These are phyloP conservation scores for Trichonephila inaurata DNA, from an alignment of 1,140 invertebrate species.

Conservation along the genomic window DNA sequence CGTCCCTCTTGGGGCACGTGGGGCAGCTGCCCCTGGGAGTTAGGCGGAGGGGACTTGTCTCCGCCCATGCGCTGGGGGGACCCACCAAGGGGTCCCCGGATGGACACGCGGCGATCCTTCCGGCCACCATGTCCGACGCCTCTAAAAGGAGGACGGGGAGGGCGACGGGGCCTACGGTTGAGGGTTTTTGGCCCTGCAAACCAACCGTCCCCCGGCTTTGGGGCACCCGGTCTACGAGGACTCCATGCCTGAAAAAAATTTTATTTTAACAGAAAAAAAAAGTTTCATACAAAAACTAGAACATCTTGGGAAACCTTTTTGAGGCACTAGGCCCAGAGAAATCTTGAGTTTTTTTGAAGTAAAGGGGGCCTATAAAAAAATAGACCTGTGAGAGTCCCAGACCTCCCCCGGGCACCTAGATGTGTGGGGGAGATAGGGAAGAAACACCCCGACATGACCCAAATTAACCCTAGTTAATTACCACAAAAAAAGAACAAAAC, in stretches of 20 bases:
- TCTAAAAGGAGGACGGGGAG: background rate
- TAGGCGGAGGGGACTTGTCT: background rate
- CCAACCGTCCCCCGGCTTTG: slow-evolving; percentile 75
- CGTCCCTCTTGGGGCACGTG: slow-evolving; percentile 27
- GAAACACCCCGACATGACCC: too few species aligned
- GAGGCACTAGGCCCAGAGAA: too few species aligned
- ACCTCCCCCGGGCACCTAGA: too few species aligned
- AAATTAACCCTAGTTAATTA: too few species aligned
- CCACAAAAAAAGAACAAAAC: too few species aligned
- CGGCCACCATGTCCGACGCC: background rate
- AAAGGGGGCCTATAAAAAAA: too few species aligned
- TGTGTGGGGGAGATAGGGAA: too few species aligned
- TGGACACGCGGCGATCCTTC: slow-evolving; percentile 67
- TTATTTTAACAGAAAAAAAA: background rate
- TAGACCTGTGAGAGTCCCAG: too few species aligned
- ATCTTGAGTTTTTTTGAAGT: too few species aligned
- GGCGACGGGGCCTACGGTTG: background rate
- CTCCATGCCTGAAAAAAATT: slow-evolving; percentile 32
- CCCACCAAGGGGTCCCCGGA: slow-evolving; percentile 49
- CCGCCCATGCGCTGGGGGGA: slow-evolving; percentile 39
- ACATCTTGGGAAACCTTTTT: too few species aligned
- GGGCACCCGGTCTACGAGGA: slow-evolving; percentile 11
- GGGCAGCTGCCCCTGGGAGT: slow-evolving; percentile 53
- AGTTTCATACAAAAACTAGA: too few species aligned
- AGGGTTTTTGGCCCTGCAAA: slow-evolving; percentile 53